These are phyloP conservation scores for Spheniscus mendiculus DNA, from an alignment of 2,113 vertebrate species.

Conservation along the genomic window DNA sequence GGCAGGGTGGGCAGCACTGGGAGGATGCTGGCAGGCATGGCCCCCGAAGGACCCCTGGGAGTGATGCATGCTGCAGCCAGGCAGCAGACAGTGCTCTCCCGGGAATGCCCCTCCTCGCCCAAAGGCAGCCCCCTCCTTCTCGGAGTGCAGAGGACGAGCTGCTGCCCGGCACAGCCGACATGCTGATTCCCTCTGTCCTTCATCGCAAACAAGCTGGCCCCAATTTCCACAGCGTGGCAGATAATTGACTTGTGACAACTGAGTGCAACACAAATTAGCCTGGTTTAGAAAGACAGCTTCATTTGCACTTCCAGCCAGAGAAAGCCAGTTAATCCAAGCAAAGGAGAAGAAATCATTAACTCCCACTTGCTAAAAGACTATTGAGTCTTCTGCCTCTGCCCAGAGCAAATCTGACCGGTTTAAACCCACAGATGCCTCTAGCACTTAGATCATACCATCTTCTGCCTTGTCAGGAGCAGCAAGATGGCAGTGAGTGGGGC, in stretches of 20 bases:
- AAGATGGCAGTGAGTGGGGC: background rate
- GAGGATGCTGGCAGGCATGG: background rate
- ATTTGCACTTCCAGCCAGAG: background rate
- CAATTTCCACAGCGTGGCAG: background rate
- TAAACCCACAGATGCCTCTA: background rate
- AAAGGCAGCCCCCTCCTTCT: background rate
- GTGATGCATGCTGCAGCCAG: fast-evolving
- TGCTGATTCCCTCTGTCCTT: fast-evolving
- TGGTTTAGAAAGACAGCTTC: background rate
- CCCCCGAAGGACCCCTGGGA: fast-evolving
- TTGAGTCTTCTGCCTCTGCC: background rate
- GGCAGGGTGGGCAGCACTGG: fast-evolving
- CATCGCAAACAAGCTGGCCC: background rate
- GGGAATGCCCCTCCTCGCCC: background rate
- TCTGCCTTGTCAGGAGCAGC: background rate
- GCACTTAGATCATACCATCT: background rate
- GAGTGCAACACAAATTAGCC: background rate
- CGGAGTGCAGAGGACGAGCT: fast-evolving
- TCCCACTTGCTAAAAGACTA: background rate
- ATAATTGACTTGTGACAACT: background rate
- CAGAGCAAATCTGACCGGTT: background rate
- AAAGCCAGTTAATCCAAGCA: background rate
- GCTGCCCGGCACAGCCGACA: background rate
- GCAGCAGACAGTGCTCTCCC: background rate
- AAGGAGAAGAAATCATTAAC: background rate